Evolutionary conservation across 2,113 vertebrate species (phyloP), one percentile per base, ranked within the genome.

Genomic region (Acanthisitta chloris): DNA sequence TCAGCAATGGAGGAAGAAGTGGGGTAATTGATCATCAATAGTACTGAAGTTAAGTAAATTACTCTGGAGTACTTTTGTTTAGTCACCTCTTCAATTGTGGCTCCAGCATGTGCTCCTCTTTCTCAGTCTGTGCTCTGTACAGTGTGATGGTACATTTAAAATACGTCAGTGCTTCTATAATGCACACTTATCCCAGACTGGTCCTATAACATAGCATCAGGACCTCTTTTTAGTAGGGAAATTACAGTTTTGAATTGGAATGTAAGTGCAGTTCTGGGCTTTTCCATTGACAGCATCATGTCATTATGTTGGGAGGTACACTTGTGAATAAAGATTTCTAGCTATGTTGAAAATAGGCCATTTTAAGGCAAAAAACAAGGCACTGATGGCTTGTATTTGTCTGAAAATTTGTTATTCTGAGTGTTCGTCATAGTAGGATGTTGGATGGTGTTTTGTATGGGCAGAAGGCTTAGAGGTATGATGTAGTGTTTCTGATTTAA

Each of bases 141-240:
- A 58, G 4, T 9, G 1, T 14, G 17, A 17, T 57, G 46, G 10
- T 20, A 17, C 38, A 2, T 52, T 34, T 51, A 59, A 54, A 46
- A 55, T 21, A 20, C 0, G 0, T 24, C 38, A 15, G 12, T 80
- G 14, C 5, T 79, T 74, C 81, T 79, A 0, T 65, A 42, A 26
- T 4, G 9, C 17, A 25, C 19, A 7, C 8, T 19, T 40, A 4
- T 34, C 40, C 40, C 19, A 15, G 51, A 9, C 25, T 89, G 42
- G 3, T 33, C 34, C 24, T 51, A 1, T 40, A 42, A 25, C 12
- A 1, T 10, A 52, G 5, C 34, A 24, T 49, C 24, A 29, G 52
- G 42, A 54, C n/a, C 26, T 17, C 8, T 45, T 66, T 71, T 49
- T 52, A 25, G 34, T 38, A 33, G 57, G 43, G 45, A 46, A 46